Conservation (phyloP, 2,113 vertebrate species). For the mouse (Mus musculus) region GRCm39 chr8:66964501-66965000, state of each 20-base stretch:
- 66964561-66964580: slow-evolving; percentile 92
- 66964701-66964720: slow-evolving; percentile 89
- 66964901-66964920: slow-evolving; percentile 92
- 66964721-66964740: slow-evolving; percentile 87
- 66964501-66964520: slow-evolving; percentile 89
- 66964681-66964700: slow-evolving; percentile 91
- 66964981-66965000: slow-evolving; percentile 92
- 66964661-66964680: slow-evolving; percentile 91
- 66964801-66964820: slow-evolving; percentile 93
- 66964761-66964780: slow-evolving; percentile 91
- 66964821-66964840: slow-evolving; percentile 91
- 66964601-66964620: slow-evolving; percentile 92
- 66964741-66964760: slow-evolving; percentile 89
- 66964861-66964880: slow-evolving; percentile 91
- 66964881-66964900: slow-evolving; percentile 92
- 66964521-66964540: slow-evolving; percentile 89
- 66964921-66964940: slow-evolving; percentile 92
- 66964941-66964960: slow-evolving; percentile 94
- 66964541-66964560: slow-evolving; percentile 90
- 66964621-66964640: slow-evolving; percentile 87
- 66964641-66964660: slow-evolving; percentile 90
- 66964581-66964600: slow-evolving; percentile 90
- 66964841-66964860: slow-evolving; percentile 92
- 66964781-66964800: slow-evolving; percentile 90
- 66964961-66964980: slow-evolving; percentile 90